These are phyloP conservation scores for Amblyopsis hoosieri DNA, from an alignment of 2,797 vertebrate species.

Conservation along the genomic window DNA sequence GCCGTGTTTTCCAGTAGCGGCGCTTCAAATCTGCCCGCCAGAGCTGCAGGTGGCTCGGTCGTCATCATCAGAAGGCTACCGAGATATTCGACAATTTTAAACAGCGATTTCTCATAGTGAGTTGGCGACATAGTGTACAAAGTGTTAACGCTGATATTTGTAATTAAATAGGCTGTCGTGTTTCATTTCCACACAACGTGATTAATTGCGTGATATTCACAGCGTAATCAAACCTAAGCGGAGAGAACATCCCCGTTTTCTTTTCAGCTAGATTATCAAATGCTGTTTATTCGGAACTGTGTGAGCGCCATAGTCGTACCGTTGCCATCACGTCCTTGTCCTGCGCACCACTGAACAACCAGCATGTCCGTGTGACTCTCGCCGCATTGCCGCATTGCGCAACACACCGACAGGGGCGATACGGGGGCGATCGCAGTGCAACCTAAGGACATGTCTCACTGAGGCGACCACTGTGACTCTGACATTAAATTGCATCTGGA, in stretches of 20 bases:
- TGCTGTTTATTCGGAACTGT: no score
- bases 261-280: no score
- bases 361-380: conserved; percentile 50
- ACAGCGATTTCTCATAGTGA: conserved; percentile 25
- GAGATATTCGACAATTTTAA: conserved; percentile 15
- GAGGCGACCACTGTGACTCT: conserved; percentile 53
- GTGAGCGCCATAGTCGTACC: background rate
- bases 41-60: conserved; percentile 61
- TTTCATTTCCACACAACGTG: no score
- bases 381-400: conserved; percentile 78
- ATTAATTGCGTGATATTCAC: no score
- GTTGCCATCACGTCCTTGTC: conserved; percentile 52
- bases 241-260: no score
- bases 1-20: conserved; percentile 51
- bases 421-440: conserved; percentile 60
- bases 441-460: conserved; percentile 55
- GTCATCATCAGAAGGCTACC: conserved; percentile 44
- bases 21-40: conserved; percentile 73
- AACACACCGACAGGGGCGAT: conserved; percentile 69
- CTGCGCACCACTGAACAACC: conserved; percentile 52
- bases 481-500: conserved; percentile 47
- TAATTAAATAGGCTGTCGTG: no score
- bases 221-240: no score
- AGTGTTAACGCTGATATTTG: no score
- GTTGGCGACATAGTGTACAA: no score